phyloP scores from a whole-genome alignment of 2,797 vertebrate species.

The Sternarchorhynchus goeldii region DNA sequence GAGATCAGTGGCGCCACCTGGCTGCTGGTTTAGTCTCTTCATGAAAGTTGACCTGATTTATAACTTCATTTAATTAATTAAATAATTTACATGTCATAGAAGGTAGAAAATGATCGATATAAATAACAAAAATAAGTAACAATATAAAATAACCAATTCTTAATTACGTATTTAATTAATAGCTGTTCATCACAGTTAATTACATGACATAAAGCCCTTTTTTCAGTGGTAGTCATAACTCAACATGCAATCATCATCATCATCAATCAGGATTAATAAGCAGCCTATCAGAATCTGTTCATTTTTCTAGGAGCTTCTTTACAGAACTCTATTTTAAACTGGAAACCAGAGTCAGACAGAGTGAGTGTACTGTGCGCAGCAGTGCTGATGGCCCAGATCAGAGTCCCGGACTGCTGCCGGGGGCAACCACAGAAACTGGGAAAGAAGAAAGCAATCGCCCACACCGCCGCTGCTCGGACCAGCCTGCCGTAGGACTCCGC shows the following conservation, averaged over 20 bases:
- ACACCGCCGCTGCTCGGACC: conserved; percentile 65
- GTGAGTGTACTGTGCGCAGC: background rate
- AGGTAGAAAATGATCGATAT: conserved; percentile 21
- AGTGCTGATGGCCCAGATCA: too few species aligned
- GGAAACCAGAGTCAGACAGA: background rate
- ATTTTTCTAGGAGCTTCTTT: too few species aligned
- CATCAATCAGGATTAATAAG: too few species aligned
- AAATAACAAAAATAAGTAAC: too few species aligned
- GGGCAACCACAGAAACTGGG: too few species aligned
- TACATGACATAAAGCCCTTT: background rate
- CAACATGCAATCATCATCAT: too few species aligned
- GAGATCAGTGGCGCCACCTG: conserved; percentile 57
- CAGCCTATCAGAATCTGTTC: too few species aligned
- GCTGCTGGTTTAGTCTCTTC: conserved; percentile 41
- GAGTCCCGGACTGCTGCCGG: background rate
- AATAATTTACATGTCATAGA: conserved; percentile 9
- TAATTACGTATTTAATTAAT: conserved; percentile 31
- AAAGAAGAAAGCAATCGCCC: background rate
- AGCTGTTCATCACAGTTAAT: conserved; percentile 29
- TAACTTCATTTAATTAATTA: conserved; percentile 28
- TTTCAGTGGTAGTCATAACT: too few species aligned
- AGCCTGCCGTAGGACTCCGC: conserved; percentile 61
- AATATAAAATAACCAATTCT: conserved; percentile 2
- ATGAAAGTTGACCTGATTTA: background rate
- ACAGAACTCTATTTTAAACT: too few species aligned